Conservation (phyloP, 2,797 vertebrate species). For the Picus viridis region DNA sequence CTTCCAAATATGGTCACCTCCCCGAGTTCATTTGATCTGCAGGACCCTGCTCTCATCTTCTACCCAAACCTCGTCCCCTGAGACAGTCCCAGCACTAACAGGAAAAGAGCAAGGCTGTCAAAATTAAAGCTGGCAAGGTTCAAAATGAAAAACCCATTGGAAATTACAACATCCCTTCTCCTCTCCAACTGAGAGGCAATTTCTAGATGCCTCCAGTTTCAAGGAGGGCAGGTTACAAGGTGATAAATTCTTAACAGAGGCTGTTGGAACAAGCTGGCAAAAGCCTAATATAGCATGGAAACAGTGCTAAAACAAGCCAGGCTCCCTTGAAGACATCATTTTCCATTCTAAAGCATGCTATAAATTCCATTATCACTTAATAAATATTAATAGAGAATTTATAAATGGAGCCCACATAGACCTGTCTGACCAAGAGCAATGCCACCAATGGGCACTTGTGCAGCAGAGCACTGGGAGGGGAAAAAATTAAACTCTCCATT, state of each 20-base stretch:
- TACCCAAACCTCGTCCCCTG: background rate
- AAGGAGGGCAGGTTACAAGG: slow-evolving; percentile 31
- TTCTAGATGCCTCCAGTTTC: slow-evolving; percentile 53
- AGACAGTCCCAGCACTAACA: background rate
- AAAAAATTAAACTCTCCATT: slow-evolving; percentile 33
- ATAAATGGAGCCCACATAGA: slow-evolving; percentile 56
- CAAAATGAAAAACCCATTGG: background rate
- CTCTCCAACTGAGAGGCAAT: slow-evolving; percentile 21
- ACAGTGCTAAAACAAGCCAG: slow-evolving; percentile 55
- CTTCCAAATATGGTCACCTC: background rate
- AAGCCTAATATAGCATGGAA: slow-evolving; percentile 57
- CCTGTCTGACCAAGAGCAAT: slow-evolving; percentile 28
- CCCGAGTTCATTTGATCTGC: background rate
- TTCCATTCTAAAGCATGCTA: slow-evolving; percentile 60
- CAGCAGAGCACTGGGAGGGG: background rate
- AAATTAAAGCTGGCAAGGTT: background rate
- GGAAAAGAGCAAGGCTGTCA: background rate
- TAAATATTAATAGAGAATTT: slow-evolving; percentile 76
- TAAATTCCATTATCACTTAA: slow-evolving; percentile 71
- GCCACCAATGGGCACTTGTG: slow-evolving; percentile 28
- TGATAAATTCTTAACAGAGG: slow-evolving; percentile 1
- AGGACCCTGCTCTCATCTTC: background rate
- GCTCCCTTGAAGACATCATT: slow-evolving; percentile 47
- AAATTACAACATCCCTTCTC: slow-evolving; percentile 25
- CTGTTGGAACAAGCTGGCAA: slow-evolving; percentile 27